A percentile compares a stretch with the other conserved stretches of the same genome.
phyloP scores from a whole-genome alignment of 2,113 vertebrate genomes.

The Apaloderma vittatum region DNA sequence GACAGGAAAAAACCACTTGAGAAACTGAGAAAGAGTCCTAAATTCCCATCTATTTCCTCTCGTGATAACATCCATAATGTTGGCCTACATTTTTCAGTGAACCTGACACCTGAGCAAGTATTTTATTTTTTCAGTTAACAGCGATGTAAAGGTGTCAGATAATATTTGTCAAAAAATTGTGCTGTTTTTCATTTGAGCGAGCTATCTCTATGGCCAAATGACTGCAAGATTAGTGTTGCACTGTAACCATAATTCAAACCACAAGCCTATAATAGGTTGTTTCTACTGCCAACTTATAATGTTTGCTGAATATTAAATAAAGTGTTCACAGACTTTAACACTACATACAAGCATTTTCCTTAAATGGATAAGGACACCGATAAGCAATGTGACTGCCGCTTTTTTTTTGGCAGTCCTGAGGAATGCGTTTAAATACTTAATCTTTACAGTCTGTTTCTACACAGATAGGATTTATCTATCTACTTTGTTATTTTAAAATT shows the following conservation, averaged over 20 bases:
- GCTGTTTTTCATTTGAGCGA: conserved; percentile 66
- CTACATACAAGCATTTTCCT: background rate
- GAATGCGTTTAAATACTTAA: background rate
- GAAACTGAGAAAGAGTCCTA: background rate
- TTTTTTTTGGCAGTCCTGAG: conserved; percentile 17
- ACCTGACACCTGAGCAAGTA: conserved; percentile 23
- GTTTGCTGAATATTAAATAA: conserved; percentile 61
- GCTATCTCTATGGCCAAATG: background rate
- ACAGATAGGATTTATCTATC: background rate
- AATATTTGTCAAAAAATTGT: conserved; percentile 48
- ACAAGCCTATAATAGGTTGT: conserved; percentile 24
- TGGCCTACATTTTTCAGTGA: background rate
- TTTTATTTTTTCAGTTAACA: conserved; percentile 65
- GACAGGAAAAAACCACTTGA: background rate
- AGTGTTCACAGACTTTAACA: conserved; percentile 44
- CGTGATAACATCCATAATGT: background rate
- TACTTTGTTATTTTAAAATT: background rate
- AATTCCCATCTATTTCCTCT: conserved; percentile 19
- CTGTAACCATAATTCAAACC: conserved; percentile 51
- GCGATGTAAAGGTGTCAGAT: conserved; percentile 46
- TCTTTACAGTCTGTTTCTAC: conserved; percentile 34
- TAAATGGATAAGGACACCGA: background rate
- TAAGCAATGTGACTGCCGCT: conserved; percentile 1
- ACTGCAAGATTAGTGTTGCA: conserved; percentile 20
- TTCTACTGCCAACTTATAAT: conserved; percentile 23